phyloP scores from a whole-genome alignment of 23 tunicate species.

The Phallusia fumigata region DNA sequence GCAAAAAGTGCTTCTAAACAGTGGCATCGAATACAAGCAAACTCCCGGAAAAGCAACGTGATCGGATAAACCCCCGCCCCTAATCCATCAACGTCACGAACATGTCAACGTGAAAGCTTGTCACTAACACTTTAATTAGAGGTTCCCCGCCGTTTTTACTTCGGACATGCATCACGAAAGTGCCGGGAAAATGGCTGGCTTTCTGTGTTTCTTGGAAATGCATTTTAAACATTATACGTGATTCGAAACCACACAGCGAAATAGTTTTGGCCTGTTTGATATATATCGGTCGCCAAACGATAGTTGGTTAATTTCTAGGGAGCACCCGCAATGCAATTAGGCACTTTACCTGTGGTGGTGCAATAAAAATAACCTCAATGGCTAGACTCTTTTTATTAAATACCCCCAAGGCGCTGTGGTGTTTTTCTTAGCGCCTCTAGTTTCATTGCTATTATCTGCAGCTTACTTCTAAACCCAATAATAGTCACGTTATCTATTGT shows the following conservation, averaged over 20 bases:
- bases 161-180: not conserved
- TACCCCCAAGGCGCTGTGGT: not conserved
- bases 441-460: not conserved
- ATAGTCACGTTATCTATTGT: not conserved
- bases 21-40: not conserved
- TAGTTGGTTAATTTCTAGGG: too few species aligned
- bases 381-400: not conserved
- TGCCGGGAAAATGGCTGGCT: not conserved
- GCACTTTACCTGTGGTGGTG: not conserved
- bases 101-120: not conserved
- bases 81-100: constrained; percentile 5
- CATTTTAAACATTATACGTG: not conserved
- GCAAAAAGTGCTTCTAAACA: not conserved
- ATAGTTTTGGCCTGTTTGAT: too few species aligned
- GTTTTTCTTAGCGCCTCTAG: not conserved
- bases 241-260: too few species aligned
- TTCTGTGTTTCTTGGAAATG: not conserved
- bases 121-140: not conserved
- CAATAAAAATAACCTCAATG: not conserved
- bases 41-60: constrained; percentile 12
- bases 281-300: too few species aligned
- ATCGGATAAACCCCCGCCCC: not conserved
- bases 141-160: not conserved
- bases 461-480: constrained; percentile 7
- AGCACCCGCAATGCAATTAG: too few species aligned